Evolutionary conservation across 2,888 invertebrate genomes (phyloP).

Genomic region (Caenorhabditis macrosperma): DNA sequence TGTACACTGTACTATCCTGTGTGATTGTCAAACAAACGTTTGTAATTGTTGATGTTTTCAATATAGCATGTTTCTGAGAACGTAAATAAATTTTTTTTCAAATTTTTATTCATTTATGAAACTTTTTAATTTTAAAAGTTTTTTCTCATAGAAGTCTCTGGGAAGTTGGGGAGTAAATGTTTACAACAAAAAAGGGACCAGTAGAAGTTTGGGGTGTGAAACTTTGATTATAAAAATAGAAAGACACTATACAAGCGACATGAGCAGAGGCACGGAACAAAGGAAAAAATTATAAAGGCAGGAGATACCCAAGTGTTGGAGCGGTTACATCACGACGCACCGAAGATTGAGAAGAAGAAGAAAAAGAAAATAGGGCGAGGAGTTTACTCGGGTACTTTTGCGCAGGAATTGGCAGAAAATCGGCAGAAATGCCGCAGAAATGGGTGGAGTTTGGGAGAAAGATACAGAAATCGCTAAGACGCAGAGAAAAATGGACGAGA

Average conservation of each 20-base stretch:
- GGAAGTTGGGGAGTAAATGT: not conserved
- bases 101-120: not conserved
- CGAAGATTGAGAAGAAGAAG: conserved; percentile 37
- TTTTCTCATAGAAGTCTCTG: conserved; percentile 2
- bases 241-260: conserved; percentile 50
- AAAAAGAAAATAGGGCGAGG: not conserved
- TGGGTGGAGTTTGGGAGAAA: too few relatives aligned
- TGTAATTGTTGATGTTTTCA: conserved; percentile 2
- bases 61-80: not conserved
- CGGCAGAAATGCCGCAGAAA: too few relatives aligned
- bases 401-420: too few relatives aligned
- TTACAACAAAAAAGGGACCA: conserved; percentile 28
- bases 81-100: conserved; percentile 4
- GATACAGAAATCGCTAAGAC: too few relatives aligned
- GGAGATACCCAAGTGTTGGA: conserved; percentile 46
- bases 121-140: not conserved
- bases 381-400: too few relatives aligned
- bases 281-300: conserved; percentile 6
- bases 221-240: not conserved
- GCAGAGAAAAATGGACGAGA: too few relatives aligned
- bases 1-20: not conserved
- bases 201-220: conserved; percentile 33
- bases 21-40: conserved; percentile 11
- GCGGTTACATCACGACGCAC: conserved; percentile 19
- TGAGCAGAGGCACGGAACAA: conserved; percentile 49